Evolutionary conservation across 2,888 invertebrate species (phyloP).

Genomic region (Tetropium fuscum): DNA sequence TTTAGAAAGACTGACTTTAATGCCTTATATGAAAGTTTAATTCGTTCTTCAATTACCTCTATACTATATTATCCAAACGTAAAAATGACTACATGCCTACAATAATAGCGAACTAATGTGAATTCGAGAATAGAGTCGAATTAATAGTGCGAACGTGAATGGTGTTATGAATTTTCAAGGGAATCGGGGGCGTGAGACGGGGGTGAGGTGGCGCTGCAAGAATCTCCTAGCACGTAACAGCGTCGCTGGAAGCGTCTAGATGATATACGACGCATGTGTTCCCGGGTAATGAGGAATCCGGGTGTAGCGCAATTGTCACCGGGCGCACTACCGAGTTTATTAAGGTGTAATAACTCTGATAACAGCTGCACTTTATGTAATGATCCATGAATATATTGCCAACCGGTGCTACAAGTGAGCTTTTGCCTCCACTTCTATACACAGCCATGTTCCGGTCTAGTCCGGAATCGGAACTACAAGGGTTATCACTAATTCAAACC

Average conservation of each 20-base stretch:
- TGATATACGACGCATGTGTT: slow-evolving; percentile 55
- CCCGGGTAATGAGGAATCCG: slow-evolving; percentile 49
- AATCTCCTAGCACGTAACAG: slow-evolving; percentile 42
- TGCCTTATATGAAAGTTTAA: too few species aligned
- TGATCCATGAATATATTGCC: slow-evolving; percentile 53
- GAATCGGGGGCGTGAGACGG: not conserved
- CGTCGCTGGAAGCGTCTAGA: slow-evolving; percentile 37
- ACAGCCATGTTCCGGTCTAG: slow-evolving; percentile 20
- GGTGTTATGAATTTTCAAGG: slow-evolving; percentile 32
- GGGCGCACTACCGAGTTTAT: slow-evolving; percentile 55
- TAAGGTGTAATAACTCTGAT: slow-evolving; percentile 62
- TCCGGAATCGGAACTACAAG: slow-evolving; percentile 22
- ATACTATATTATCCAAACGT: too few species aligned
- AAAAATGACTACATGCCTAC: too few species aligned
- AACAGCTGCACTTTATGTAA: slow-evolving; percentile 61
- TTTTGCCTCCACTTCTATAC: not conserved
- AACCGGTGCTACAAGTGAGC: slow-evolving; percentile 19
- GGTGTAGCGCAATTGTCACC: slow-evolving; percentile 57
- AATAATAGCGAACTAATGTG: slow-evolving; percentile 7
- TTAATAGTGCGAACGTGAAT: slow-evolving; percentile 25
- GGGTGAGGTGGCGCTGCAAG: slow-evolving; percentile 20
- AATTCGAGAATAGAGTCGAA: slow-evolving; percentile 3
- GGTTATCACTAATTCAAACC: slow-evolving; percentile 28
- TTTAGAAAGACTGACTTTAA: too few species aligned
- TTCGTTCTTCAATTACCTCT: too few species aligned